These are phyloP conservation scores for Eristalis pertinax DNA, from an alignment of 2,888 invertebrate genomes.

Conservation along the genomic window DNA sequence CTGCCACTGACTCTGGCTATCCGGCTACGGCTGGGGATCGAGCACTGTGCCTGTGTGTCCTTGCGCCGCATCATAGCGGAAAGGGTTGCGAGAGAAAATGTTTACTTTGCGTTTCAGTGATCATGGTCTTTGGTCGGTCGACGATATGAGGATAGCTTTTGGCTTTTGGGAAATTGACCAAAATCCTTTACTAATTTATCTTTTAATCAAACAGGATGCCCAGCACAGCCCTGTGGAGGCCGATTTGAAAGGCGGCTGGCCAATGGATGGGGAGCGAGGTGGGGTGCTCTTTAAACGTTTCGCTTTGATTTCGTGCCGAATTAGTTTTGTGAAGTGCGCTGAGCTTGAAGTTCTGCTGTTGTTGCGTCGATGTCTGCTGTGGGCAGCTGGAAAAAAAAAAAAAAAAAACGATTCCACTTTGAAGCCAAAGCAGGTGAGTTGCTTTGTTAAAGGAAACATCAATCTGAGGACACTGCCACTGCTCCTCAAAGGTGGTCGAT, in stretches of 20 bases:
- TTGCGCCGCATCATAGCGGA: neutral
- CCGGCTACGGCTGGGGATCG: neutral
- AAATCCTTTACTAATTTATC: constrained; percentile 70
- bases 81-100: constrained; percentile 39
- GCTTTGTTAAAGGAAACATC: neutral
- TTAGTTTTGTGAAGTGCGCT: constrained; percentile 10
- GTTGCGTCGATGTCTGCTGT: neutral
- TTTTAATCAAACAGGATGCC: constrained; percentile 61
- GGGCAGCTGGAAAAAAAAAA: neutral
- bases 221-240: no score
- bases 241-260: no score
- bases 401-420: neutral
- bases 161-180: constrained; percentile 66
- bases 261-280: no score
- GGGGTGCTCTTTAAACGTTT: neutral
- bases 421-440: neutral
- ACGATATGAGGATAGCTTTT: constrained; percentile 37
- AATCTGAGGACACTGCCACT: no score
- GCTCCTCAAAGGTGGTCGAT: no score
- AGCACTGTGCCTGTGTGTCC: neutral
- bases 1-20: no score
- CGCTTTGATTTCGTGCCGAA: constrained; percentile 28
- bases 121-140: constrained; percentile 60
- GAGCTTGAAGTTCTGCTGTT: constrained; percentile 34
- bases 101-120: constrained; percentile 70